A percentile compares a stretch with the other conserved stretches of the same genome.
Evolutionary conservation across 2,888 invertebrate genomes (phyloP).

Genomic region (Cryptus armator): DNA sequence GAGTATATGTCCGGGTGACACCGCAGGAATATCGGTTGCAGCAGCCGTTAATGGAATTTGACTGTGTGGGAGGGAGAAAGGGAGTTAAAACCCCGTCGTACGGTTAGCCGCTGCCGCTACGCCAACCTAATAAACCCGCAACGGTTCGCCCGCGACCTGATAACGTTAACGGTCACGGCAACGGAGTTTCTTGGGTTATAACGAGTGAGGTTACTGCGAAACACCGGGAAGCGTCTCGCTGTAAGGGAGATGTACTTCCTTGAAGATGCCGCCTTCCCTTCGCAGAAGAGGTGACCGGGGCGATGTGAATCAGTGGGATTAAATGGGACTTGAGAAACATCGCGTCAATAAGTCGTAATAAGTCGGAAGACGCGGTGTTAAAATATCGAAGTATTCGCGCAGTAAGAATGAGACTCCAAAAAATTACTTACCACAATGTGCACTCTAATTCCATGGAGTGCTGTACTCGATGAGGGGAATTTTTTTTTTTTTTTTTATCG

Average conservation of each 20-base stretch:
- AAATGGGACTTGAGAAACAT: no score
- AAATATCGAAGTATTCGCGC: no score
- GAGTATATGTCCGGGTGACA: constrained; percentile 57
- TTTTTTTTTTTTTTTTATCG: no score
- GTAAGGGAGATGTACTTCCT: constrained; percentile 32
- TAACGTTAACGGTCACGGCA: constrained; percentile 61
- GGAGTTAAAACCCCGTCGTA: constrained; percentile 59
- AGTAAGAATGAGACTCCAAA: no score
- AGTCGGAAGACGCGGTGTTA: no score
- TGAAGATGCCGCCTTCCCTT: no score
- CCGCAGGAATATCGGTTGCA: constrained; percentile 68
- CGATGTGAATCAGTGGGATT: no score
- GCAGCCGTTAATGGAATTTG: constrained; percentile 70
- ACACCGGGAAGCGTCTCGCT: constrained; percentile 35
- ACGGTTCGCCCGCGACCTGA: constrained; percentile 64
- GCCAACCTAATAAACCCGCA: constrained; percentile 50
- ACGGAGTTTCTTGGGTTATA: constrained; percentile 65
- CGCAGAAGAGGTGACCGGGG: no score
- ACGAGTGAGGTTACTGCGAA: constrained; percentile 36
- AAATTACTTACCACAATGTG: no score
- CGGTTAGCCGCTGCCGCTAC: constrained; percentile 58
- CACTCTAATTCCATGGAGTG: no score
- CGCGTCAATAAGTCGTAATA: no score
- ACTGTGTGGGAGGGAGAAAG: constrained; percentile 35
- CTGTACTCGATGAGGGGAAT: no score